These are phyloP conservation scores for Machaerirhynchus nigripectus DNA, from an alignment of 2,113 vertebrate genomes.

Conservation along the genomic window DNA sequence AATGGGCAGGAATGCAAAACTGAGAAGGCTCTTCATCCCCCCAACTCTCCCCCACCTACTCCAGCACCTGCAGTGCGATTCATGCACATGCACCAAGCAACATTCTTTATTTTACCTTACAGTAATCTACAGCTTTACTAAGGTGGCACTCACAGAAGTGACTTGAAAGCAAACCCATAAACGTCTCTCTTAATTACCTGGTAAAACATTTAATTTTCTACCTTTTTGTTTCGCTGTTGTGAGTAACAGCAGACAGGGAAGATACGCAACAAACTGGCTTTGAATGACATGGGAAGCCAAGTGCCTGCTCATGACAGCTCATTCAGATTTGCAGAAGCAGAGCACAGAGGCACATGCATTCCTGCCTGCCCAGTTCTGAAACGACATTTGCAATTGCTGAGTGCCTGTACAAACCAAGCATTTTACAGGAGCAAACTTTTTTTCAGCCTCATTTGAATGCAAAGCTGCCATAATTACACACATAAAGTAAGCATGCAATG, in stretches of 20 bases:
- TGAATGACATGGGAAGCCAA: neutral
- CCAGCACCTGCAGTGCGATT: neutral
- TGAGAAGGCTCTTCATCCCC: neutral
- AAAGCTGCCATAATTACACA: neutral
- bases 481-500: neutral
- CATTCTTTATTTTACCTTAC: neutral
- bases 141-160: neutral
- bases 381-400: neutral
- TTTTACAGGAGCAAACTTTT: neutral
- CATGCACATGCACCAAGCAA: neutral
- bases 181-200: neutral
- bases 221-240: neutral
- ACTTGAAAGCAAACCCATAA: slow-evolving; percentile 13
- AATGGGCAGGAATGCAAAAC: neutral
- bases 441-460: neutral
- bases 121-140: neutral
- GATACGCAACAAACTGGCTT: neutral
- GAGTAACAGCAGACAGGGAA: neutral
- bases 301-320: neutral
- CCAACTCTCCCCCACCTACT: neutral
- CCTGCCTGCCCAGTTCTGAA: neutral
- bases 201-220: neutral
- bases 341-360: neutral
- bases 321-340: neutral
- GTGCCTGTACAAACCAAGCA: neutral